Base-by-base conservation (phyloP, 2,888 invertebrate genomes). In the Tuta absoluta region DNA sequence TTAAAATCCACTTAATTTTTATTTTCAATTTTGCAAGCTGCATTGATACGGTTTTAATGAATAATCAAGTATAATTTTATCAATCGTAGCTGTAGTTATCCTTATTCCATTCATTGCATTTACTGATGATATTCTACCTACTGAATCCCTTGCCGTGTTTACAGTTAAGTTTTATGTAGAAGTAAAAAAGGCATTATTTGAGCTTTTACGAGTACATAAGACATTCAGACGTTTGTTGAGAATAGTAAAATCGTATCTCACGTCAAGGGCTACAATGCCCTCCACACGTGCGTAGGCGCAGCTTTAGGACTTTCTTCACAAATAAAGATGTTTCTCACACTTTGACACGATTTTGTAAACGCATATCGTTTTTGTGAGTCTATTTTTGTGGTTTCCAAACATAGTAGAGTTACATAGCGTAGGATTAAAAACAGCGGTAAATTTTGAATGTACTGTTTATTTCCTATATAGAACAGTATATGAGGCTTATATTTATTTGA, bases 301-400 rank as follows among this genome's bases (percentile, higher is more conserved):
- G 77, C 76, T 79, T 80, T 72, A 72, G 56, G 67, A 72, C 79
- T 82, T 81, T 80, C 78, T 76, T 76, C 73, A 80, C 81, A 83
- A 85, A 86, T 85, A 85, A 76, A 87, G 83, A 79, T 79, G 79
- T 87, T 84, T 84, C 81, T 82, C 79, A 83, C 78, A 76, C 71
- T 80, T 78, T 79, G 80, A 82, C 82, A 78, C 73, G 76, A 79
- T 81, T 80, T 78, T 78, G 79, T 83, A 79, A 80, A 80, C 63
- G 51, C 63, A 68, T 80, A 78, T 81, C 76, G 82, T 81, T 80
- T 79, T 77, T 71, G 73, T 74, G 65, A 56, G 63, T 64, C 77
- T 77, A 65, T 73, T 75, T 78, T 79, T 76, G 74, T 48, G 23
- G 48, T 61, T 24, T 28, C 10, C 23, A 24, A 28, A n/a, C 56